Evolutionary conservation across 2,113 vertebrate species (phyloP).

Genomic region (Cephalophus harveyi): DNA sequence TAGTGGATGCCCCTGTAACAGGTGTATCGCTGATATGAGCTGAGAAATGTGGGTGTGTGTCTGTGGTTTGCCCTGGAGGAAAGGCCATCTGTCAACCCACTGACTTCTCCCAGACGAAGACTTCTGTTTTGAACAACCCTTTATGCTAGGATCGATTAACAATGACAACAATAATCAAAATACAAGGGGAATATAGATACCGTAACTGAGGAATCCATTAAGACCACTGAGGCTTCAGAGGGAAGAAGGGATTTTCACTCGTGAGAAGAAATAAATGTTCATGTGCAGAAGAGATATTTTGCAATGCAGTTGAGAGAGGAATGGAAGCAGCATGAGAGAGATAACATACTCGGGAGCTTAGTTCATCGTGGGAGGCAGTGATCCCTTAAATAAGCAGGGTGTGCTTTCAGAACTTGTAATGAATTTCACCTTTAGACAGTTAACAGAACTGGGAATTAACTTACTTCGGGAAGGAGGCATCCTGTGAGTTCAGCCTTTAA

Average conservation of each 20-base stretch:
- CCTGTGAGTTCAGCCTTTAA: neutral
- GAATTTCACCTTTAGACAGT: neutral
- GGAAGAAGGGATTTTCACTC: neutral
- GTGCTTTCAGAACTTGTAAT: neutral
- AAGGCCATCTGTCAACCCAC: neutral
- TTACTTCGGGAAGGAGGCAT: neutral
- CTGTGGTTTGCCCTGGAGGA: neutral
- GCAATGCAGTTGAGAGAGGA: neutral
- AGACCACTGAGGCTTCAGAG: neutral
- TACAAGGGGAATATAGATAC: neutral
- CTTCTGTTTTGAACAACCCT: neutral
- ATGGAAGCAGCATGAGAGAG: neutral
- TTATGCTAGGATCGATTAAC: neutral
- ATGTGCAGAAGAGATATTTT: neutral
- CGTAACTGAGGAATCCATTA: neutral
- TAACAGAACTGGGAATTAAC: neutral
- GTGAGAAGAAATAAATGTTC: neutral
- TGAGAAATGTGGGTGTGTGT: neutral
- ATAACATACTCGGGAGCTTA: neutral
- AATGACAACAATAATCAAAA: neutral
- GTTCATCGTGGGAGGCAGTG: neutral
- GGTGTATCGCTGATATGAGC: fast-evolving
- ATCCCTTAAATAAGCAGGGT: neutral
- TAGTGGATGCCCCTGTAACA: neutral
- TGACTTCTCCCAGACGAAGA: neutral